Evolutionary conservation across 2,797 vertebrate species (phyloP), one percentile per base, ranked within the genome.

Genomic region (Loris lydekkerianus): DNA sequence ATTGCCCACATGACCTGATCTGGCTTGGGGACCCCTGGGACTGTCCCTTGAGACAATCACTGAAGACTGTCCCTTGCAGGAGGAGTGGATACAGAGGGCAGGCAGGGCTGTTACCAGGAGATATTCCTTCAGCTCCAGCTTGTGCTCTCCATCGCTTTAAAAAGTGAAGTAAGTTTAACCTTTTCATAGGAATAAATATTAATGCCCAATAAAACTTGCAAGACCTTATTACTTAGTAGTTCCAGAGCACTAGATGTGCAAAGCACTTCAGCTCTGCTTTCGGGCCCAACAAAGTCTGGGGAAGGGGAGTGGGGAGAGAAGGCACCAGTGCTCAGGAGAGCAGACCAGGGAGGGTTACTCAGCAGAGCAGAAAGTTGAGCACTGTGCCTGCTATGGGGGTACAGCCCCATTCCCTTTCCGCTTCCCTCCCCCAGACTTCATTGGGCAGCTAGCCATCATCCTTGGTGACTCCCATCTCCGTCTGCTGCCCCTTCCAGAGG

Each of bases 91-190:
- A 13, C 2, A 4, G 53, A n/a, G 63, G 58, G 49, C 53, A 60
- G 53, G 8, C 21, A n/a, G 5, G 31, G 6, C 67, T 7, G 9
- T 37, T 23, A 43, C 37, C 10, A n/a, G 77, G 65, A 82, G 27
- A 37, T 7, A 1, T 11, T 0, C 0, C 76, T 86, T 56, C 1
- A 0, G 29, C 56, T n/a, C 70, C 25, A 9, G 4, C 18, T 20
- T n/a, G 7, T 9, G 20, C 46, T 18, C 53, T 21, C 69, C 3
- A 25, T 67, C 25, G n/a, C 63, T 56, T 61, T 37, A 61, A 53
- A 70, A 53, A 83, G 83, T 10, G 49, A 63, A 77, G 86, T 60
- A 75, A 75, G 86, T 25, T 10, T 49, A 87, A 58, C 15, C 43
- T 88, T n/a, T 60, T n/a, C 8, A 10, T 1, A 65, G 78, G 27